phyloP scores from a whole-genome alignment of 2,888 invertebrate species.

The Ectemnius cavifrons region DNA sequence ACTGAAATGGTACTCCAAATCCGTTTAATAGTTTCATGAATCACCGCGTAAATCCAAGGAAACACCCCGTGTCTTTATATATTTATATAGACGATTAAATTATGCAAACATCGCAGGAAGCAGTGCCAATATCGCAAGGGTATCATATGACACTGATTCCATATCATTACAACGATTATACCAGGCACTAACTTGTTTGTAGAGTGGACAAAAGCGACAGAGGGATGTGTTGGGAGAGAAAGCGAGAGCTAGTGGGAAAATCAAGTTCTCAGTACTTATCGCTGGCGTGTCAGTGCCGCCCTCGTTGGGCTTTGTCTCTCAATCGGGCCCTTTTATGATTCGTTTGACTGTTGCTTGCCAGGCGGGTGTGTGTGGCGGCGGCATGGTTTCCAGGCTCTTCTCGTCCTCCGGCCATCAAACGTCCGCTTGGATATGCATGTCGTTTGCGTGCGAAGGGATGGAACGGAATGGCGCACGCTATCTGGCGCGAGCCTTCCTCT shows the following conservation, averaged over 20 bases:
- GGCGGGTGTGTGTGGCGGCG: constrained; percentile 9
- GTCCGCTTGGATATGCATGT: constrained; percentile 65
- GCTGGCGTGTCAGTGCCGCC: constrained; percentile 42
- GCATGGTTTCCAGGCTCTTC: constrained; percentile 19
- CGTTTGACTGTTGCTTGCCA: constrained; percentile 48
- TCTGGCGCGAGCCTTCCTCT: not conserved
- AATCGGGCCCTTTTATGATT: constrained; percentile 60
- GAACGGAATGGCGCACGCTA: constrained; percentile 61
- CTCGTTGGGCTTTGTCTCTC: constrained; percentile 54
- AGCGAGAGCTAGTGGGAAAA: constrained; percentile 32
- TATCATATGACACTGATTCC: too few species aligned
- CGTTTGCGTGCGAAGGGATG: constrained; percentile 64
- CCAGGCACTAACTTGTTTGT: too few species aligned
- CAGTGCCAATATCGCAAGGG: too few species aligned
- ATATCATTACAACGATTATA: too few species aligned
- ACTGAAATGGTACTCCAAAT: too few species aligned
- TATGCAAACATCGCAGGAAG: too few species aligned
- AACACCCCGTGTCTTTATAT: too few species aligned
- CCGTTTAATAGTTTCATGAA: too few species aligned
- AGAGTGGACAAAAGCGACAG: constrained; percentile 69
- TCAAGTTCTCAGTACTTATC: constrained; percentile 54
- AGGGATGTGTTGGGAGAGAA: constrained; percentile 59
- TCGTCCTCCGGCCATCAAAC: constrained; percentile 57
- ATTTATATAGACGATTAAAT: too few species aligned
- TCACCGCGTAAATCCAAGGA: too few species aligned